Percentiles rank a stretch among this genome's conserved stretches.
phyloP scores from a whole-genome alignment of 1,140 invertebrate species.

The Elymnias hypermnestra region DNA sequence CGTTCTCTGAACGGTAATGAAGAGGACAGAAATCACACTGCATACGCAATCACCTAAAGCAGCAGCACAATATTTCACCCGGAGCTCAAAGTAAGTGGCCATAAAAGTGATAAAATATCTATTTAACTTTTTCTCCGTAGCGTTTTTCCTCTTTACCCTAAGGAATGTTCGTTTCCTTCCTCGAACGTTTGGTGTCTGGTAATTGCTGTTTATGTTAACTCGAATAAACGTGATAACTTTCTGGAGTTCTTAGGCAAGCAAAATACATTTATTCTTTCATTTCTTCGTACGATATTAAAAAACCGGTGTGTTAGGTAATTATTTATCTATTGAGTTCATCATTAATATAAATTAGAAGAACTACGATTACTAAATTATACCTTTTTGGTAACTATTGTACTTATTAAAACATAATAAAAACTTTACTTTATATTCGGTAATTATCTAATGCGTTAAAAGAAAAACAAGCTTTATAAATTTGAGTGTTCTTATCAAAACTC shows the following conservation, averaged over 20 bases:
- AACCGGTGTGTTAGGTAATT: constrained; percentile 1
- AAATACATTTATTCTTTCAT: constrained; percentile 3
- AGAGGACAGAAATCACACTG: constrained; percentile 27
- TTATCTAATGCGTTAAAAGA: too few species aligned
- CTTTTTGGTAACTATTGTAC: too few species aligned
- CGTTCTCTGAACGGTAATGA: constrained; percentile 17
- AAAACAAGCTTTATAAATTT: too few species aligned
- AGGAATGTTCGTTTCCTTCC: constrained; percentile 51
- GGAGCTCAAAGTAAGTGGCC: constrained; percentile 54
- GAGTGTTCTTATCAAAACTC: too few species aligned
- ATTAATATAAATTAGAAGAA: too few species aligned
- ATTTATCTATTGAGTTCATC: not conserved
- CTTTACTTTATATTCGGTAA: too few species aligned
- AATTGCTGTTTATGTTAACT: constrained; percentile 62
- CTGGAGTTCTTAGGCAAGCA: constrained; percentile 14
- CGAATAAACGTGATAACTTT: constrained; percentile 40
- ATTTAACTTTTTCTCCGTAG: constrained; percentile 57
- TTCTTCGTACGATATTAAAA: constrained; percentile 4
- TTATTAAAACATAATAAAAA: too few species aligned
- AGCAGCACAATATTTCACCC: constrained; percentile 43
- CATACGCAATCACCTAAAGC: constrained; percentile 25
- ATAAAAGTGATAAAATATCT: constrained; percentile 74
- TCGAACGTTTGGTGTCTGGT: constrained; percentile 47
- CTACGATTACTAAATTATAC: too few species aligned
- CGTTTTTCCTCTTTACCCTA: constrained; percentile 41